Conservation (phyloP, 2,888 invertebrate species). For the Tethea ocularis region DNA sequence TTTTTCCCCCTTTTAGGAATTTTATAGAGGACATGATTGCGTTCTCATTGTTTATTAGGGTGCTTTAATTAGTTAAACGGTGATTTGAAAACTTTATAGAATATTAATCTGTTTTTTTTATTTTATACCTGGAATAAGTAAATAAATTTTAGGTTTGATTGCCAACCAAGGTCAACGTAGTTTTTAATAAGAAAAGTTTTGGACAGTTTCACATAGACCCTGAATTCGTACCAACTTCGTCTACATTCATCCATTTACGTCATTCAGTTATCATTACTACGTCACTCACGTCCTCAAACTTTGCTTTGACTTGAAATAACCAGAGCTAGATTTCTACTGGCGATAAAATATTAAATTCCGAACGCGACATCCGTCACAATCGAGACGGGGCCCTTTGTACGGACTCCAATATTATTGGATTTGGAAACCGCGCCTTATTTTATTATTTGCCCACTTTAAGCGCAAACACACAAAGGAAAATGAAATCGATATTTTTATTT, state of each 20-base stretch:
- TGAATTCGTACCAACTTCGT: neutral
- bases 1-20: slow-evolving; percentile 53
- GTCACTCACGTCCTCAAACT: slow-evolving; percentile 6
- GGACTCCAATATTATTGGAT: slow-evolving; percentile 53
- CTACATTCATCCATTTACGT: neutral
- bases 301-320: slow-evolving; percentile 33
- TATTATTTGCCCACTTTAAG: slow-evolving; percentile 51
- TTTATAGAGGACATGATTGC: slow-evolving; percentile 58
- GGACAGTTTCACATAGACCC: neutral
- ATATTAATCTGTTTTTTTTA: neutral
- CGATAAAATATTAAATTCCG: slow-evolving; percentile 62
- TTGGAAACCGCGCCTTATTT: slow-evolving; percentile 51
- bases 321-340: slow-evolving; percentile 24
- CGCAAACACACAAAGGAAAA: slow-evolving; percentile 53
- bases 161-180: neutral
- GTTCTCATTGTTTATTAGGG: slow-evolving; percentile 52
- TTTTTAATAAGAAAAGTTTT: slow-evolving; percentile 4
- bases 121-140: too few species aligned
- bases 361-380: slow-evolving; percentile 53
- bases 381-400: slow-evolving; percentile 43
- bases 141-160: neutral
- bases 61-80: slow-evolving; percentile 22
- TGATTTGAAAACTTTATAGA: slow-evolving; percentile 1
- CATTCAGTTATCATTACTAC: neutral
- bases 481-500: slow-evolving; percentile 58